Evolutionary conservation across 2,888 invertebrate genomes (phyloP), one percentile per base, ranked within the genome.

Genomic region (Digitonthophagus gazella): DNA sequence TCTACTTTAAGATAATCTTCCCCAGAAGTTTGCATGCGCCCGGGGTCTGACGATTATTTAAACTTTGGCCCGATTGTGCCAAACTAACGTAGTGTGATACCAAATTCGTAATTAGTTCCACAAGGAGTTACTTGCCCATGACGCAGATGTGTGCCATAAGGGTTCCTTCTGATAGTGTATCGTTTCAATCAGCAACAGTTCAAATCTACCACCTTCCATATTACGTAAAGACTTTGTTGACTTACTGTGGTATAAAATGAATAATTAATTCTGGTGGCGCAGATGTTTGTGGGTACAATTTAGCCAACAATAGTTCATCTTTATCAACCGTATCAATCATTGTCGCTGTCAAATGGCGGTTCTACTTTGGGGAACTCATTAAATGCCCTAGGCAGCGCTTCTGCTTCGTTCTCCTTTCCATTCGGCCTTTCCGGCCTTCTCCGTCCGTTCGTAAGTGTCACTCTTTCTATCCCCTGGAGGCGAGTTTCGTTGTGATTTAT

Each of bases 311-410:
- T 15, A 61, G 61, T 61, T 19, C 61, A 61, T 61, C 61, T 61
- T 20, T 61, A 61, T 61, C 61, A 20, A 18, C 61, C 19, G 61
- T 61, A 61, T 61, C 61, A 61, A 61, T 61, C 61, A 61, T 61
- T 61, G 61, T 61, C 61, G 61, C 61, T 61, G 61, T 61, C 61
- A 61, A 61, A 61, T 19, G 18, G 20, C 61, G 20, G 61, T 18
- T 61, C 61, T 20, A 61, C 61, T 61, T 61, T 61, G 19, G 61
- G 18, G 19, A 20, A 20, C 61, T 61, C 61, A 61, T 61, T 61
- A 61, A 19, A 61, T 61, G 18, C 61, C 61, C 19, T 61, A 15
- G 18, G 28, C 28, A 44, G 28, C 28, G 28, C 28, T 44, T 44
- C 28, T 44, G 28, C 28, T 44, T 44, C 28, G 28, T 44, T 44